These are phyloP conservation scores for Enteromius viviparus DNA, from an alignment of 2,797 vertebrate species.

Conservation along the genomic window DNA sequence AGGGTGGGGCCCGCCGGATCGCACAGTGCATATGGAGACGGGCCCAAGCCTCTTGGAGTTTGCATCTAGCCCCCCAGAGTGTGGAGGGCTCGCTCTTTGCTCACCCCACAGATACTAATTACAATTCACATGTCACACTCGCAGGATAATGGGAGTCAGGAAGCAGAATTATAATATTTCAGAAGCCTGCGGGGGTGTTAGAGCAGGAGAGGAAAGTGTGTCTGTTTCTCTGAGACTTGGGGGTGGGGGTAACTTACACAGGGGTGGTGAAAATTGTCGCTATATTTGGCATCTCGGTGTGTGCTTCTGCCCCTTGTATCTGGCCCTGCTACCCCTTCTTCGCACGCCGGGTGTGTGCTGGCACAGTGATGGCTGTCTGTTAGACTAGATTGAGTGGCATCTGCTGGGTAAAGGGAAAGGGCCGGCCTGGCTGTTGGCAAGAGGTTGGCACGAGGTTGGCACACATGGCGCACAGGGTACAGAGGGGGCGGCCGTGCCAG, in stretches of 20 bases:
- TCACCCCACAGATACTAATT: conserved; percentile 84
- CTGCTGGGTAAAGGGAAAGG: conserved; percentile 88
- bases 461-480: conserved; percentile 59
- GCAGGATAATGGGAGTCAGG: conserved; percentile 85
- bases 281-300: conserved; percentile 71
- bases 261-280: conserved; percentile 57
- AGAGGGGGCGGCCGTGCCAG: conserved; percentile 67
- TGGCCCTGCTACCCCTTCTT: conserved; percentile 69
- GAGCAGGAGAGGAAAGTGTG: conserved; percentile 74
- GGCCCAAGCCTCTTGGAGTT: conserved; percentile 45
- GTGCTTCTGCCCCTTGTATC: conserved; percentile 69
- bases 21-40: conserved; percentile 63
- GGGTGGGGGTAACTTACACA: conserved; percentile 41
- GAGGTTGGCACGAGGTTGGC: conserved; percentile 67
- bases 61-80: conserved; percentile 46
- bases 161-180: conserved; percentile 90
- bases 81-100: conserved; percentile 68
- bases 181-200: conserved; percentile 81
- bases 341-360: conserved; percentile 78
- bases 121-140: conserved; percentile 89
- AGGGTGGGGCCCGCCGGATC: conserved; percentile 60
- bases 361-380: conserved; percentile 78
- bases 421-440: conserved; percentile 73
- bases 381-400: conserved; percentile 91
- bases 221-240: conserved; percentile 61